Base-by-base conservation (phyloP, 2,888 invertebrate species). In the Nephrocerus scutellatus region DNA sequence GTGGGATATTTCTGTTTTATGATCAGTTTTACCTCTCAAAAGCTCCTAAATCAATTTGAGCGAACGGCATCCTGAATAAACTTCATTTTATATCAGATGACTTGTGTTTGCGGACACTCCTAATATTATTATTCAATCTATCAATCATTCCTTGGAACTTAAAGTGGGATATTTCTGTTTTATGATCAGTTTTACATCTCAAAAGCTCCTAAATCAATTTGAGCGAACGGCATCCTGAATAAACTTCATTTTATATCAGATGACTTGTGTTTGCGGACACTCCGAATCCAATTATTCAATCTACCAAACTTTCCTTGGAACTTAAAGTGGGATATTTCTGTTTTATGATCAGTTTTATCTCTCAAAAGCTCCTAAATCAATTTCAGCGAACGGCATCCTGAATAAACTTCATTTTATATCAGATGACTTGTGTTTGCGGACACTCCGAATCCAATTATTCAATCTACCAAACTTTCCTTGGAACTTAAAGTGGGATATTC, bases 11-110 rank as follows among this genome's bases (percentile, higher is more conserved):
- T 35, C 39, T 32, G 41, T 23, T 12, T 18, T 32, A 12, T n/a
- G 8, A 10, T 36, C 36, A n/a, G 36, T 35, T 38, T 38, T 39
- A 40, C 48, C 51, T 51, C 47, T 49, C 49, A 47, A 41, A 30
- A 16, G 24, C 44, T 44, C 39, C 47, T 14, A 44, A 18, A 43
- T 14, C 6, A 41, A 44, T 9, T 19, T 36, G 9, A 18, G 39
- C 39, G 23, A 42, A 47, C 42, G 42, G 42, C 44, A 47, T 41
- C 39, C 43, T 41, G 39, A 24, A 30, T 44, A 40, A 39, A 47
- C 23, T 31, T 30, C 13, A 42, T 47, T 44, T 42, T 42, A 42
- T 36, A 22, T 22, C 40, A 42, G 47, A 44, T 32, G 44, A 44
- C 44, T 47, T 30, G 21, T 20, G 36, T 44, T 47, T 35, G 39